Evolutionary conservation across 2,888 invertebrate species (phyloP).

Genomic region (Resseliella maxima): DNA sequence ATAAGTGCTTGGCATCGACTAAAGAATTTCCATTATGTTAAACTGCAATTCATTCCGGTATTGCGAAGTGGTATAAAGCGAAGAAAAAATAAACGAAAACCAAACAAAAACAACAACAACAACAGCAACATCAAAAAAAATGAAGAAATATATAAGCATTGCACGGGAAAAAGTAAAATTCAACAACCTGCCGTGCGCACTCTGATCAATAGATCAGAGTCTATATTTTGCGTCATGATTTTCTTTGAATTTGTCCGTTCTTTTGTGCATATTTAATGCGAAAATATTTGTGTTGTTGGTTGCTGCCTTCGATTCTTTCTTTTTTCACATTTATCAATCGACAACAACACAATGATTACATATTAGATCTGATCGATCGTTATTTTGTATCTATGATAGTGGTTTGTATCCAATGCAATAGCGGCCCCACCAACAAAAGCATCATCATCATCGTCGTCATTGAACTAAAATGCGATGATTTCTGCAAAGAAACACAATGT

Average conservation of each 20-base stretch:
- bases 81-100: no score
- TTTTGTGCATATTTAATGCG: slow-evolving; percentile 17
- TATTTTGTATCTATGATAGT: slow-evolving; percentile 23
- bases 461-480: slow-evolving; percentile 19
- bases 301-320: neutral
- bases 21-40: slow-evolving; percentile 48
- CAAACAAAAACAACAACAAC: no score
- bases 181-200: slow-evolving; percentile 14
- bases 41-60: slow-evolving; percentile 53
- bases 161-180: slow-evolving; percentile 15
- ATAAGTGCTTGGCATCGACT: slow-evolving; percentile 23
- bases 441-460: neutral
- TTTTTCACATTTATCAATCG: neutral
- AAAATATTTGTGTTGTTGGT: slow-evolving; percentile 18
- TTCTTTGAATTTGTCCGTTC: slow-evolving; percentile 23
- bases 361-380: slow-evolving; percentile 41
- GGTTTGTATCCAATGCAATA: neutral
- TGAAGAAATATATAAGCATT: neutral
- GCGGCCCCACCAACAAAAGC: neutral
- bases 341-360: neutral
- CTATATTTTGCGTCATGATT: slow-evolving; percentile 40
- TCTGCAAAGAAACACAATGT: slow-evolving; percentile 18
- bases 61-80: neutral
- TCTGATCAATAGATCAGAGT: slow-evolving; percentile 10
- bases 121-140: no score